Evolutionary conservation across 2,888 invertebrate genomes (phyloP), one percentile per base, ranked within the genome.

Genomic region (Agrotis ipsilon): DNA sequence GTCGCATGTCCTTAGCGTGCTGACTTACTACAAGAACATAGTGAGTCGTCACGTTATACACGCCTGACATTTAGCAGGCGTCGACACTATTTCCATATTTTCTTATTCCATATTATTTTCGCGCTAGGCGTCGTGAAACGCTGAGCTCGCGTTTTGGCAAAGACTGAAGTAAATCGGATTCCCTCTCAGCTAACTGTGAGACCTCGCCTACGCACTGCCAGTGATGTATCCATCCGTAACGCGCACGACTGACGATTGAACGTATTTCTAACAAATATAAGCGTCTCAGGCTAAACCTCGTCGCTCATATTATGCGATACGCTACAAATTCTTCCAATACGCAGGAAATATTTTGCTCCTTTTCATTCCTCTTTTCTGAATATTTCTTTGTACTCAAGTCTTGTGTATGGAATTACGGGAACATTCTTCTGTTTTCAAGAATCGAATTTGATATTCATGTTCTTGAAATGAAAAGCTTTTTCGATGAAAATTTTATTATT

Each of bases 351-450:
- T 51, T 52, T 54, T 19, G 70, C 48, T 61, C 45, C 48, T 78
- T 72, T 76, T 64, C 67, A 78, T 72, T 68, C 45, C 27, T 57
- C 45, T 45, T 60, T 58, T 68, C 60, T 60, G 27, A 21, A 78
- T 49, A 72, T 68, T 68, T 57, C 52, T 72, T 72, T 58, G 57
- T 61, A 43, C 27, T 58, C 24, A 18, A 46, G 52, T 32, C 43
- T 54, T 72, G 21, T 60, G 46, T 32, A 7, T 6, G 24, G 51
- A 46, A 67, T 67, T 51, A 48, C n/a, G 24, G 21, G 9, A 19
- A 59, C 3, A 52, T 66, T 73, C 13, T 48, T 19, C 24, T 39
- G 51, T 54, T 57, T 49, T 49, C 9, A 45, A 55, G 19, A n/a
- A 70, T n/a, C 16, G 9, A 71, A 54, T 54, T 39, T 52, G 5